Percentiles rank a stretch among this genome's conserved stretches.
These are phyloP conservation scores for Dynastes hyllus DNA, from an alignment of 2,888 invertebrate genomes.

Conservation along the genomic window DNA sequence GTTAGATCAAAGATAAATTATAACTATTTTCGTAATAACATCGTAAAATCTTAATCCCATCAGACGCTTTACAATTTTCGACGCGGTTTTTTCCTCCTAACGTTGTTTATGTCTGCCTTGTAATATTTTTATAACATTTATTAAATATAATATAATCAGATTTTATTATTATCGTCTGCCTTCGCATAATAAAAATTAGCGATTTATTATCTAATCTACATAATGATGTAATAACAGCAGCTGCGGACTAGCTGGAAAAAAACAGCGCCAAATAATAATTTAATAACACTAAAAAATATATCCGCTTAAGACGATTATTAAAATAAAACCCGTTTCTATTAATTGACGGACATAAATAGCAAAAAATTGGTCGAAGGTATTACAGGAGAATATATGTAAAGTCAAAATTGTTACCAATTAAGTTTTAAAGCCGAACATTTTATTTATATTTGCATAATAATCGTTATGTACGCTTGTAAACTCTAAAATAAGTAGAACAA, in stretches of 20 bases:
- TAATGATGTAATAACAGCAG: background rate
- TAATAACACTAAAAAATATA: conserved; percentile 2
- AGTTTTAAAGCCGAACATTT: conserved; percentile 9
- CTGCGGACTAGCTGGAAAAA: background rate
- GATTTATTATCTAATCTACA: conserved; percentile 26
- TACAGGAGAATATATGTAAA: conserved; percentile 8
- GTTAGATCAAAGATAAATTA: background rate
- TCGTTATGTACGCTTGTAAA: background rate
- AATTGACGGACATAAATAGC: background rate
- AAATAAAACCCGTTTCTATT: background rate
- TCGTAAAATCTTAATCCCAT: background rate
- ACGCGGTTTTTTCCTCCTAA: background rate
- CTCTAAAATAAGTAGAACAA: conserved; percentile 5
- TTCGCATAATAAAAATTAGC: conserved; percentile 11
- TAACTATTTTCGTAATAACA: background rate
- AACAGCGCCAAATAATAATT: conserved; percentile 16
- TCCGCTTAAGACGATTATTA: conserved; percentile 13
- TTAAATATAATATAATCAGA: conserved; percentile 2
- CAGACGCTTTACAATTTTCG: background rate
- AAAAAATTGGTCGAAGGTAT: too few relatives aligned
- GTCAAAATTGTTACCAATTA: conserved; percentile 7
- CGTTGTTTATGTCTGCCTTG: too few relatives aligned
- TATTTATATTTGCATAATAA: conserved; percentile 12
- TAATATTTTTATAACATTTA: background rate
- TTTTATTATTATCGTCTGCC: conserved; percentile 6